These are phyloP conservation scores for Ferrisia virgata DNA, from an alignment of 2,888 invertebrate genomes.

Conservation along the genomic window DNA sequence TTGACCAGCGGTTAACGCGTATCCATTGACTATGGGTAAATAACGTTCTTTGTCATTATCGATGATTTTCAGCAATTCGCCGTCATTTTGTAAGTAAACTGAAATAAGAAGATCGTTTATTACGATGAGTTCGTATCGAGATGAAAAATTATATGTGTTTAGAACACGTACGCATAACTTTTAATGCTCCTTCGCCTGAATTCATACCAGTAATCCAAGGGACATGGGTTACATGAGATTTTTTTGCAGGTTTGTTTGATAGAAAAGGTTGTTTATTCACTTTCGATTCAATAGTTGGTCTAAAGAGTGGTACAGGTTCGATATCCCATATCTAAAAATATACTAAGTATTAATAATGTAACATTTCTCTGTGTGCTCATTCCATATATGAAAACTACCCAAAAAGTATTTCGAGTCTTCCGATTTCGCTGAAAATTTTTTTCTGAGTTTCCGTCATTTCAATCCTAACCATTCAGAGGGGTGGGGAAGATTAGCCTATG, in stretches of 20 bases:
- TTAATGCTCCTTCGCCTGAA: neutral
- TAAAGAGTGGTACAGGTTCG: neutral
- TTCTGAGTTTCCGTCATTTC: no score
- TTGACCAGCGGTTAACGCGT: neutral
- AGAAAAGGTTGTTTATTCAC: neutral
- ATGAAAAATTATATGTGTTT: no score
- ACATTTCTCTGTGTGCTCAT: no score
- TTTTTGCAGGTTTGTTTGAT: neutral
- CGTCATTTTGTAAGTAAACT: neutral
- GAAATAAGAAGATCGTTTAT: no score
- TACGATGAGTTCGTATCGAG: no score
- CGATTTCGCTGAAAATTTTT: no score
- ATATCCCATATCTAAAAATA: neutral
- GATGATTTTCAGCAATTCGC: neutral
- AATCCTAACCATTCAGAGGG: no score
- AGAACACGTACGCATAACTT: neutral
- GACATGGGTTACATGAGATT: neutral
- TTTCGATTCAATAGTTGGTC: neutral
- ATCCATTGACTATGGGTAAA: neutral
- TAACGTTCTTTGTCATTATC: neutral
- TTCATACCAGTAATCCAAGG: neutral
- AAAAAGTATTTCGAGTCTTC: no score
- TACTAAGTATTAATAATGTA: no score
- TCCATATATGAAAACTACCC: no score
- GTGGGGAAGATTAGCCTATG: no score